Base-by-base conservation (phyloP, 2,888 invertebrate species). In the Physocephala rufipes region DNA sequence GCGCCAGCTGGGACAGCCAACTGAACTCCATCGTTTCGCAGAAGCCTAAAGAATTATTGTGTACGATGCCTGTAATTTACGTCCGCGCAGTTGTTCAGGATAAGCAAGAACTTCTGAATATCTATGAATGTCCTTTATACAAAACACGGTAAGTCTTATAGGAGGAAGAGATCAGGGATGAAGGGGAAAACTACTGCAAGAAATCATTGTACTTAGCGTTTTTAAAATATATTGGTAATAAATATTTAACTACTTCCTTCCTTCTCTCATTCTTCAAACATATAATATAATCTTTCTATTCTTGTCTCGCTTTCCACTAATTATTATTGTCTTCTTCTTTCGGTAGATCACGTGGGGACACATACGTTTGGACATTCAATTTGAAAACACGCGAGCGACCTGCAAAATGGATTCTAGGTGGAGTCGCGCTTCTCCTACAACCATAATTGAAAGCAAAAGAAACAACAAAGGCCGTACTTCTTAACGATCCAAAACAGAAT, bases 321-420 rank as follows among this genome's bases (percentile, higher is more conserved):
- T 26, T 21, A 2, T 16, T 77, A 77, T 3, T 15, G 19, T 36
- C 13, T 58, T 51, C 30, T 53, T 47, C 71, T 78, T n/a, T 77
- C 3, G 13, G 26, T 82, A 90, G 91, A 77, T 89, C 90, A 83
- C 90, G 97, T 68, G 97, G 97, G 0, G 94, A 93, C 0, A 97
- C 97, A 0, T 98, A 91, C 82, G 95, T 98, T 15, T 97, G 97
- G 97, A 96, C 96, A 0, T 97, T 98, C 84, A 96, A 96, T 86
- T 87, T 98, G 73, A 94, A 93, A 87, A 95, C 94, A 16, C 94
- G 91, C 82, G 95, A 96, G 79, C 94, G 92, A 78, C 90, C 96
- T 0, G 91, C 95, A 0, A 95, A 95, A 81, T 98, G 97, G 97
- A 92, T 95, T 9, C 88, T 98, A 59, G 97, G 94, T 3, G 97